Base-by-base conservation (phyloP, 1,140 invertebrate genomes). In the Phocides pigmalion region DNA sequence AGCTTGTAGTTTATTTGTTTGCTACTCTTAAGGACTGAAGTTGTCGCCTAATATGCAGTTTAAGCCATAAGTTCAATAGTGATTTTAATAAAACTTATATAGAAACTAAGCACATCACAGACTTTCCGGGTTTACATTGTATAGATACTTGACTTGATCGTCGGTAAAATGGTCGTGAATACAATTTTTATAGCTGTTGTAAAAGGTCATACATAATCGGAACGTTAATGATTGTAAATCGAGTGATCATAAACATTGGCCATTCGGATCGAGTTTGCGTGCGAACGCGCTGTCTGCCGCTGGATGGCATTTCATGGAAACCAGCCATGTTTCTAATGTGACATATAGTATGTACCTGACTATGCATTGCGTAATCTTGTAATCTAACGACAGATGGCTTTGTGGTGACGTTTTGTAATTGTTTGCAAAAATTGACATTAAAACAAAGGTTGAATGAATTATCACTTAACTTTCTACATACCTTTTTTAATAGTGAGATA, bases 301-400 rank as follows among this genome's bases (percentile, higher is more conserved):
- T 70, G 67, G 37, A 78, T 82, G 79, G 73, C 77, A 83, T 82
- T 82, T 83, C 77, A 79, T 79, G 78, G 71, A 79, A 81, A 73
- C 71, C 72, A 68, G 70, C 74, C 69, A 73, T 72, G 70, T 67
- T 72, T 79, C 73, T 79, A 81, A 76, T 71, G 66, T 73, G 61
- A 53, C 56, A 22, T 44, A 37, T 32, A 42, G 2, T 9, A 4
- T 28, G 1, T 11, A 2, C 14, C n/a, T 49, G 5, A 15, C 46
- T 4, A 4, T 51, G 14, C 6, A 15, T 58, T 59, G 16, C 19
- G 35, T 54, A 41, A 54, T 54, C 51, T 47, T 44, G 14, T 47
- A 59, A 59, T 59, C 16, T 47, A 32, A 47, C 4, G 25, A 46
- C 8, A 28, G 50, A 11, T 32, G 35, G 4, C 1, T 4, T 39